Percentiles rank a stretch among this genome's conserved stretches.
Evolutionary conservation across 2,113 vertebrate genomes (phyloP).

Genomic region (Tor tambroides): DNA sequence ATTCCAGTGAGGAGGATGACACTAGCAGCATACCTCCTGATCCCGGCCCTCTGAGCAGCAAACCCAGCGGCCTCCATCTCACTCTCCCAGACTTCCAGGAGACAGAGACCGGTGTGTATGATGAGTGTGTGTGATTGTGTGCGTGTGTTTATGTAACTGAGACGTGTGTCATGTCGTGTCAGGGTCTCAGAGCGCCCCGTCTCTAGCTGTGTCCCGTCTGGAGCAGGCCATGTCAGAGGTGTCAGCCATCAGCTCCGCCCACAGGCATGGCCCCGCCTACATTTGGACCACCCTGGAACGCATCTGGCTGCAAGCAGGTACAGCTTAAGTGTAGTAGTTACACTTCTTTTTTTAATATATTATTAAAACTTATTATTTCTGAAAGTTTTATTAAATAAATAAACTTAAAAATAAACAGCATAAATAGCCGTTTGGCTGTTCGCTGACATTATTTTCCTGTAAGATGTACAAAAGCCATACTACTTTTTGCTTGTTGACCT

Average conservation of each 20-base stretch:
- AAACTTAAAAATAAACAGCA: neutral
- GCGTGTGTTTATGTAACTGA: neutral
- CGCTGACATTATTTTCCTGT: neutral
- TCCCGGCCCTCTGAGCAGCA: slow-evolving; percentile 73
- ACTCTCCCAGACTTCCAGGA: slow-evolving; percentile 91
- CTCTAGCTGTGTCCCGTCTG: slow-evolving; percentile 88
- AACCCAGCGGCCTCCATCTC: slow-evolving; percentile 85
- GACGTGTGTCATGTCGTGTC: slow-evolving; percentile 15
- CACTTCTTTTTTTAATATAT: neutral
- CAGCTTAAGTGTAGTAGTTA: too few relatives aligned
- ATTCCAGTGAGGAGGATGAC: slow-evolving; percentile 89
- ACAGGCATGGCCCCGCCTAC: slow-evolving; percentile 88
- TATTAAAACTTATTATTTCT: neutral
- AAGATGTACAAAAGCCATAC: too few relatives aligned
- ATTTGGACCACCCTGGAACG: slow-evolving; percentile 91
- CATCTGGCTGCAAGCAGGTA: slow-evolving; percentile 98
- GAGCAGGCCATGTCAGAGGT: slow-evolving; percentile 94
- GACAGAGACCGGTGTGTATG: slow-evolving; percentile 80
- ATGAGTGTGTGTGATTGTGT: neutral
- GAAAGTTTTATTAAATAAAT: neutral
- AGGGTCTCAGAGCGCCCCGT: slow-evolving; percentile 89
- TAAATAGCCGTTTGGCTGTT: neutral
- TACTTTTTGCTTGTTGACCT: neutral
- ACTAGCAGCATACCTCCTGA: slow-evolving; percentile 83
- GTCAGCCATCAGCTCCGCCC: slow-evolving; percentile 81